Base-by-base conservation (phyloP, 2,888 invertebrate species). In the Mimas tiliae region DNA sequence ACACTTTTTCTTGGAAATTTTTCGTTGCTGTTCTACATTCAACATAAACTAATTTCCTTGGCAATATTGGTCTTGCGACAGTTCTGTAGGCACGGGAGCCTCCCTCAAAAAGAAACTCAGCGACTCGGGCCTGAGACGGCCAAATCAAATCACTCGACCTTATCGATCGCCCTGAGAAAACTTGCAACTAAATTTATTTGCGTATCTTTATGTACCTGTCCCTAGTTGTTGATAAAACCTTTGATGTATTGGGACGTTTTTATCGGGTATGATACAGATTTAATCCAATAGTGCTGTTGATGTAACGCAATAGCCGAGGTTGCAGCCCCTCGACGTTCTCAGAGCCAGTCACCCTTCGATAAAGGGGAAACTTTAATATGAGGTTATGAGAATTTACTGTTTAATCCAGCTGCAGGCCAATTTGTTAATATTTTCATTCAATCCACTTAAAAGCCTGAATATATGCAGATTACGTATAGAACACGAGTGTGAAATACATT, bases 351-450 rank as follows among this genome's bases (percentile, higher is more conserved):
- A 88, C 91, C 92, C 93, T 89, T 85, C 83, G 80, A 74, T 79
- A 84, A 86, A 89, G 91, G 92, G 92, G 93, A 89, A 88, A 87
- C 84, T 85, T 85, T 91, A 93, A 93, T 91, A 90, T 82, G 86
- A 89, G 91, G 88, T 92, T 93, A 93, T 93, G 93, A 93, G 91
- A 93, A 93, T 93, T 93, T 93, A 93, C 92, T 90, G 91, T 90
- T 92, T 90, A 93, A 93, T 93, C 88, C 90, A 84, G 87, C 90
- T 90, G 84, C 88, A 87, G 89, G 92, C 90, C 90, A 93, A 91
- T 93, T 92, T 92, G 92, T 91, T 91, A 92, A 91, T 92, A 93
- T 91, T 93, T 90, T 89, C 91, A 88, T 89, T 91, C 90, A 93
- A 93, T 93, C 89, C 92, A 90, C 88, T 92, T 91, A 90, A 93